phyloP scores from a whole-genome alignment of 1,140 invertebrate genomes.

The Tyrophagus putrescentiae region DNA sequence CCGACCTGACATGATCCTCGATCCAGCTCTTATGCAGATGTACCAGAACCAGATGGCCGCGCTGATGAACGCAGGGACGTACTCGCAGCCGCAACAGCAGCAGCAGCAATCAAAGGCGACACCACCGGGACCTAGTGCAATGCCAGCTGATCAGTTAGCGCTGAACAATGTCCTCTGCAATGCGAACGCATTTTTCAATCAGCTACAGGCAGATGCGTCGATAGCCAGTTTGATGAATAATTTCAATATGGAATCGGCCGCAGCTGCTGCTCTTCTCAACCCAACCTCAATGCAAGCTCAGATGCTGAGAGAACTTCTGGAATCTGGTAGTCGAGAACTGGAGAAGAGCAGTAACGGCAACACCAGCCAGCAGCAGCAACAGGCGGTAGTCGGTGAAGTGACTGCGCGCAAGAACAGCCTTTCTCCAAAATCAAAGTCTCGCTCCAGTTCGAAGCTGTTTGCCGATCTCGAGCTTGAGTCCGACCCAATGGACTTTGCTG shows the following conservation, averaged over 20 bases:
- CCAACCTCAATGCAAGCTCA: conserved; percentile 30
- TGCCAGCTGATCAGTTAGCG: conserved; percentile 2
- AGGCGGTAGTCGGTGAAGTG: background rate
- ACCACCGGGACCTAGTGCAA: background rate
- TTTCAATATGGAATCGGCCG: background rate
- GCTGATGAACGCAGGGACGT: background rate
- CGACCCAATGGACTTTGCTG: conserved; percentile 46
- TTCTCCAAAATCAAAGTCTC: conserved; percentile 19
- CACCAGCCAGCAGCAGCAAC: background rate
- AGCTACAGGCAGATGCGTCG: background rate
- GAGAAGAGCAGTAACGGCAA: too few species aligned
- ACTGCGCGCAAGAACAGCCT: background rate
- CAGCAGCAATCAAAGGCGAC: background rate
- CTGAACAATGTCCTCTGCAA: conserved; percentile 7
- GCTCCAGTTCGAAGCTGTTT: conserved; percentile 11
- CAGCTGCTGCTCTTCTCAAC: background rate
- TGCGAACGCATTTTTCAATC: background rate
- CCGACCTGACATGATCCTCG: background rate
- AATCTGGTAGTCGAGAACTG: conserved; percentile 29
- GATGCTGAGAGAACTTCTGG: conserved; percentile 37
- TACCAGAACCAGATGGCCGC: conserved; percentile 4
- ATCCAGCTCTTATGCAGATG: background rate
- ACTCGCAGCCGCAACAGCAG: background rate
- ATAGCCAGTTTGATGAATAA: conserved; percentile 5
- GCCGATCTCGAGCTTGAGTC: conserved; percentile 41